These are phyloP conservation scores for Hypselothyrea guttata DNA, from an alignment of 2,888 invertebrate species.

Conservation along the genomic window DNA sequence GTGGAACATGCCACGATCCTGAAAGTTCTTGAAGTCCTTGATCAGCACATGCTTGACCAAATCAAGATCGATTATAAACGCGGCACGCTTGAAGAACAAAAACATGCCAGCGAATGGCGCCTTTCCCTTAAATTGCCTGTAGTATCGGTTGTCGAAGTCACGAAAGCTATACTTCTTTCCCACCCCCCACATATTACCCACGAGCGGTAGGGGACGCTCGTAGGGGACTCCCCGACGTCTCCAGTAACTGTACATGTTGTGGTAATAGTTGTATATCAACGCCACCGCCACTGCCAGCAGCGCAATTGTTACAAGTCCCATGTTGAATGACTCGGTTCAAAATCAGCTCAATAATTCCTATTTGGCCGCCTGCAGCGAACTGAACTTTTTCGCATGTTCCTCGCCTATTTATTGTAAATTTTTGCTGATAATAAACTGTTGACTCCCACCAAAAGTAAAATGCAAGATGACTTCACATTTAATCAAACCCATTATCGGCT, in stretches of 20 bases:
- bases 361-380: background rate
- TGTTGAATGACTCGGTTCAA: constrained; percentile 1
- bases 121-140: constrained; percentile 61
- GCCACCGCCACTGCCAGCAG: constrained; percentile 37
- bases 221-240: constrained; percentile 51
- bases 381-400: background rate
- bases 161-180: constrained; percentile 53
- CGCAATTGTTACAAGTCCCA: constrained; percentile 39
- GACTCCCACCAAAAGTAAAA: too few species aligned
- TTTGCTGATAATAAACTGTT: too few species aligned
- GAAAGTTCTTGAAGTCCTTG: constrained; percentile 80
- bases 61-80: constrained; percentile 72
- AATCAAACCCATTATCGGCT: too few species aligned
- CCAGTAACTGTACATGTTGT: constrained; percentile 62
- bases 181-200: constrained; percentile 70
- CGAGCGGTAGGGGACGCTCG: constrained; percentile 50
- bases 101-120: constrained; percentile 65
- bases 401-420: too few species aligned
- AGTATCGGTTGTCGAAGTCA: constrained; percentile 61
- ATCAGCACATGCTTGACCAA: constrained; percentile 77
- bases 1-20: constrained; percentile 72
- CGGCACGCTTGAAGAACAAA: constrained; percentile 55
- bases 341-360: background rate
- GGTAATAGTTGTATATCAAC: constrained; percentile 36
- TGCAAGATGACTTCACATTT: too few species aligned